A percentile compares a stretch with the other conserved stretches of the same genome.
Evolutionary conservation across 92 coral and sea anemone genomes (phyloP).

Genomic region (Pocillopora meandrina): DNA sequence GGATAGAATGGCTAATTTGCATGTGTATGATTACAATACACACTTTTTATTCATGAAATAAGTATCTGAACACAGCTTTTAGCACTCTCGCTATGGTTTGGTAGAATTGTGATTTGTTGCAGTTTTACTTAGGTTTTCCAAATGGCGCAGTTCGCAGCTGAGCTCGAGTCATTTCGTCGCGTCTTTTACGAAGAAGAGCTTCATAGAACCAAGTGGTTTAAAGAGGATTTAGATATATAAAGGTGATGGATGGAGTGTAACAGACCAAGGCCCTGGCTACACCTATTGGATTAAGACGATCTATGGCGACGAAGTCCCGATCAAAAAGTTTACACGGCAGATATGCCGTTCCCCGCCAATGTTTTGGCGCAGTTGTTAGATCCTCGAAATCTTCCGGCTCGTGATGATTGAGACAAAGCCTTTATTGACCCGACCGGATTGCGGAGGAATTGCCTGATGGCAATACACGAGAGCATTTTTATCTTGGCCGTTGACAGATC

Average conservation of each 20-base stretch:
- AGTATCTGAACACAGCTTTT: too few relatives aligned
- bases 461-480: slow-evolving; percentile 7
- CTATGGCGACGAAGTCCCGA: background rate
- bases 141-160: background rate
- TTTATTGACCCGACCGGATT: background rate
- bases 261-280: slow-evolving; percentile 5
- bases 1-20: too few relatives aligned
- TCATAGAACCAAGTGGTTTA: slow-evolving; percentile 10
- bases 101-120: too few relatives aligned
- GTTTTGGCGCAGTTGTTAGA: slow-evolving; percentile 16
- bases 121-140: too few relatives aligned
- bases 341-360: slow-evolving; percentile 22
- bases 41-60: too few relatives aligned
- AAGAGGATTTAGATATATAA: slow-evolving; percentile 26
- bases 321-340: slow-evolving; percentile 13
- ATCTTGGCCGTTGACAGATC: slow-evolving; percentile 33
- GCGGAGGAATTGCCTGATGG: too few relatives aligned
- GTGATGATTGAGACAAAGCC: slow-evolving; percentile 22
- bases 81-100: too few relatives aligned
- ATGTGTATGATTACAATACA: too few relatives aligned
- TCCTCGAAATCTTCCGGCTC: slow-evolving; percentile 5
- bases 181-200: slow-evolving; percentile 13
- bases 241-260: slow-evolving; percentile 10
- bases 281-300: slow-evolving; percentile 20
- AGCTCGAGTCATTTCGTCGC: background rate